Percentiles rank a stretch among this genome's conserved stretches.
Conservation (phyloP, 2,113 vertebrate species). For the Microtus oregoni region DNA sequence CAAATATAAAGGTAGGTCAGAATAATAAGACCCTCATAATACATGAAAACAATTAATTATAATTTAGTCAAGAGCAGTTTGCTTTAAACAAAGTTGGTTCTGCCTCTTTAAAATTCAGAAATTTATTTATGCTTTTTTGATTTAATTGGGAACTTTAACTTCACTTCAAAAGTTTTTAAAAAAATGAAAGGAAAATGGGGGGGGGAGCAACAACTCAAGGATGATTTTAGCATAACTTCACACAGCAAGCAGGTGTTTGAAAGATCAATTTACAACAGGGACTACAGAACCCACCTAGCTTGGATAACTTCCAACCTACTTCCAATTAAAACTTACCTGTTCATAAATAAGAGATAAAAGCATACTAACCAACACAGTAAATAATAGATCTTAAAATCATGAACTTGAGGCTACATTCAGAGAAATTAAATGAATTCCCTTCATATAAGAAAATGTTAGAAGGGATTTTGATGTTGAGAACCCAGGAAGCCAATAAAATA, state of each 20-base stretch:
- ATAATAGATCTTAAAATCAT: constrained; percentile 85
- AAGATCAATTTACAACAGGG: constrained; percentile 76
- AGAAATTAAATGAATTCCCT: constrained; percentile 75
- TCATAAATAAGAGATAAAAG: constrained; percentile 86
- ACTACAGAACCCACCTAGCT: constrained; percentile 63
- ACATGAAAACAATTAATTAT: constrained; percentile 52
- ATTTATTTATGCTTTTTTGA: constrained; percentile 78
- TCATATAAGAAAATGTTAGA: constrained; percentile 68
- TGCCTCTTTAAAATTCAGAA: constrained; percentile 63
- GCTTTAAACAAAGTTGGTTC: constrained; percentile 61
- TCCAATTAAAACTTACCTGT: constrained; percentile 84
- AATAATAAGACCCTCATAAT: constrained; percentile 8
- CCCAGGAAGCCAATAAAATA: constrained; percentile 62
- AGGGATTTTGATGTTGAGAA: constrained; percentile 55
- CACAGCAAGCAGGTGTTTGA: constrained; percentile 76
- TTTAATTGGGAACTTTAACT: constrained; percentile 76
- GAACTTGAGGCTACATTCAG: constrained; percentile 78
- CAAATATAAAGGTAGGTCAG: not conserved
- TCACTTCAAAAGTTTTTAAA: constrained; percentile 70
- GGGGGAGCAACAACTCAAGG: constrained; percentile 42
- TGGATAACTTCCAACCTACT: constrained; percentile 79
- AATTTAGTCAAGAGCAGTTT: constrained; percentile 42
- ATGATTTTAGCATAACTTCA: constrained; percentile 79
- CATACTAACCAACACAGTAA: constrained; percentile 76
- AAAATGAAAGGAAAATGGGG: constrained; percentile 62